phyloP scores from a whole-genome alignment of 2,888 invertebrate genomes.

The Phyllotreta striolata region DNA sequence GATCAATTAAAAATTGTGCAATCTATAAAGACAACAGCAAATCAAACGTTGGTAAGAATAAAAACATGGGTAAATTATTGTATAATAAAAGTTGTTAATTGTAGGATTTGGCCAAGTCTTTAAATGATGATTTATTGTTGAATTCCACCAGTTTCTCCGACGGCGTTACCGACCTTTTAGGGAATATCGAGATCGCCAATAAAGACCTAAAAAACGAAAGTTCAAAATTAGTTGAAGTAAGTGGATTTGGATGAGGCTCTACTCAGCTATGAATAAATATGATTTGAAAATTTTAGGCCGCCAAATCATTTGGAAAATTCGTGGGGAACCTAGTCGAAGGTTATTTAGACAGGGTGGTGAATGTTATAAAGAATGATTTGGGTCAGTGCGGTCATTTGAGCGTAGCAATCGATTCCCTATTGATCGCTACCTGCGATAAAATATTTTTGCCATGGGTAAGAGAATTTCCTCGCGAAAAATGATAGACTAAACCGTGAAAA shows the following conservation, averaged over 20 bases:
- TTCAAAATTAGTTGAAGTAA: not conserved
- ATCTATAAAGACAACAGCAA: conserved; percentile 69
- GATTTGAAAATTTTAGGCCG: conserved; percentile 64
- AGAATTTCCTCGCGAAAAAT: not conserved
- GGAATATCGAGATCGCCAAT: conserved; percentile 75
- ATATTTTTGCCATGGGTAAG: conserved; percentile 82
- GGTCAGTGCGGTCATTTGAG: conserved; percentile 86
- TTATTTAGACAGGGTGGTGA: conserved; percentile 72
- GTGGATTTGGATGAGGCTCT: conserved; percentile 64
- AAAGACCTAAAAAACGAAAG: conserved; percentile 68
- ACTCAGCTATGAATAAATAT: conserved; percentile 64
- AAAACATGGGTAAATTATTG: conserved; percentile 48
- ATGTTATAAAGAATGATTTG: conserved; percentile 68
- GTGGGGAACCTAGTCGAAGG: conserved; percentile 71
- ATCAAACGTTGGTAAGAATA: conserved; percentile 65
- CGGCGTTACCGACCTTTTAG: conserved; percentile 72
- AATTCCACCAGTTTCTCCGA: conserved; percentile 75
- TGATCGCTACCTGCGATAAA: conserved; percentile 80
- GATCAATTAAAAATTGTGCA: conserved; percentile 68
- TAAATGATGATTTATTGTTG: conserved; percentile 69
- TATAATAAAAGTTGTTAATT: conserved; percentile 9
- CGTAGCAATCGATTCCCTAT: conserved; percentile 77
- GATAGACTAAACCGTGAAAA: not conserved
- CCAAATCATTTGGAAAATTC: conserved; percentile 70
- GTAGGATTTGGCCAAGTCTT: conserved; percentile 54